A percentile compares a stretch with the other conserved stretches of the same genome.
These are phyloP conservation scores for Axis porcinus DNA, from an alignment of 2,113 vertebrate species.

Conservation along the genomic window DNA sequence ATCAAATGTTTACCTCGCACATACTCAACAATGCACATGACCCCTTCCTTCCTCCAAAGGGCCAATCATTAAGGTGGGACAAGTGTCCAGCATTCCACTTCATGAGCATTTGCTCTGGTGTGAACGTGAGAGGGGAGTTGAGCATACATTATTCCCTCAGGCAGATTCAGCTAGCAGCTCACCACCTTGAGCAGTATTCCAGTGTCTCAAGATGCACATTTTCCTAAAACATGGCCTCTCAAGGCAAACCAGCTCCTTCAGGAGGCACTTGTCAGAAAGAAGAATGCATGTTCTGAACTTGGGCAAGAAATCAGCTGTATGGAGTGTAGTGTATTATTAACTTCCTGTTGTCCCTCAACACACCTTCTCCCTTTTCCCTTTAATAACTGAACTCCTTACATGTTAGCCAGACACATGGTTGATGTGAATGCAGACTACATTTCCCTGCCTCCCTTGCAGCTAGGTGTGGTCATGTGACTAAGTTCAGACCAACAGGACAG, in stretches of 20 bases:
- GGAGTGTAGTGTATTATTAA: not conserved
- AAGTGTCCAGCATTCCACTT: slow-evolving; percentile 35
- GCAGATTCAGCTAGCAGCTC: not conserved
- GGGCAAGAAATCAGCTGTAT: not conserved
- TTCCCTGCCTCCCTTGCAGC: not conserved
- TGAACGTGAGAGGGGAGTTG: not conserved
- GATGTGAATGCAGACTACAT: not conserved
- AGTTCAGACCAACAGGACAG: not conserved
- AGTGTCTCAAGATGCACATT: not conserved
- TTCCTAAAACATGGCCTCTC: not conserved
- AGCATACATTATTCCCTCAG: slow-evolving; percentile 11
- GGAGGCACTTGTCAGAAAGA: not conserved
- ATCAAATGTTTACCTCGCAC: not conserved
- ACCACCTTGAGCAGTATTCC: not conserved
- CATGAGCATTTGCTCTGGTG: not conserved
- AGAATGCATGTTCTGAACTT: not conserved
- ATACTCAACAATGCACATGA: not conserved
- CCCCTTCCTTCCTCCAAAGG: not conserved
- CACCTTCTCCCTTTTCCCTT: not conserved
- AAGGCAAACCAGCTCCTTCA: not conserved
- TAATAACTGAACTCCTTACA: not conserved
- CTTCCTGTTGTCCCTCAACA: not conserved
- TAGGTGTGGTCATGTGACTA: not conserved
- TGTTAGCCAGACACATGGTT: not conserved
- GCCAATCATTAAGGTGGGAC: not conserved